Percentiles rank a stretch among this genome's conserved stretches.
phyloP scores from a whole-genome alignment of 2,797 vertebrate species.

The Gallirallus australis region DNA sequence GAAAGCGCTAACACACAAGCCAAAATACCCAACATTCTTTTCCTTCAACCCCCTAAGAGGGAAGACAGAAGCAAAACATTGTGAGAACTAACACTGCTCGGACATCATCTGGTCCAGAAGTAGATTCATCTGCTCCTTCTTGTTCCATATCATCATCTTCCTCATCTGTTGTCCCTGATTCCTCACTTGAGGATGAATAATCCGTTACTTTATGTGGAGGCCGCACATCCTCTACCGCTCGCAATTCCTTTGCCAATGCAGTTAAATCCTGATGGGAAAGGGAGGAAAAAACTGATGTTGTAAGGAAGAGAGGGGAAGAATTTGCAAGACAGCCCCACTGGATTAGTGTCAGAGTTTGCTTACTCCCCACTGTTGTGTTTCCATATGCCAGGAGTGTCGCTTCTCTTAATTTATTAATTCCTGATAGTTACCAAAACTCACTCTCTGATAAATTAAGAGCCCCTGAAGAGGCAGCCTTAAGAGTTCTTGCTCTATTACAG shows the following conservation, averaged over 20 bases:
- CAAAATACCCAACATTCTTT: background rate
- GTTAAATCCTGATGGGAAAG: constrained; percentile 88
- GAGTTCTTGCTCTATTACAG: background rate
- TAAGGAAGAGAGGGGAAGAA: background rate
- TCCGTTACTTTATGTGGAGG: constrained; percentile 97
- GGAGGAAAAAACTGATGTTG: background rate
- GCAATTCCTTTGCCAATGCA: constrained; percentile 94
- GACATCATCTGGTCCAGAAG: constrained; percentile 93
- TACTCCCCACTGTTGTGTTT: background rate
- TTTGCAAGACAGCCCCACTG: background rate
- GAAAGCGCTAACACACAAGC: background rate
- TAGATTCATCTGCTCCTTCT: constrained; percentile 93
- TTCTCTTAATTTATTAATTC: background rate
- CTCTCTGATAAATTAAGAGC: background rate
- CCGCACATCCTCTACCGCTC: constrained; percentile 93
- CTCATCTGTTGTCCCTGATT: constrained; percentile 96
- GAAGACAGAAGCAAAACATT: background rate
- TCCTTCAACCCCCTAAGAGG: background rate
- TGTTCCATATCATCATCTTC: constrained; percentile 97
- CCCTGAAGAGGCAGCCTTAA: background rate
- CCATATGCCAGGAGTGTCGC: background rate
- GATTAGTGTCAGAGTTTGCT: background rate
- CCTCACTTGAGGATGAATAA: constrained; percentile 97
- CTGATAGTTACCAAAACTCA: background rate
- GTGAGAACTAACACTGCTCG: constrained; percentile 87